Evolutionary conservation across 2,113 vertebrate species (phyloP).

Genomic region (Myodes glareolus): DNA sequence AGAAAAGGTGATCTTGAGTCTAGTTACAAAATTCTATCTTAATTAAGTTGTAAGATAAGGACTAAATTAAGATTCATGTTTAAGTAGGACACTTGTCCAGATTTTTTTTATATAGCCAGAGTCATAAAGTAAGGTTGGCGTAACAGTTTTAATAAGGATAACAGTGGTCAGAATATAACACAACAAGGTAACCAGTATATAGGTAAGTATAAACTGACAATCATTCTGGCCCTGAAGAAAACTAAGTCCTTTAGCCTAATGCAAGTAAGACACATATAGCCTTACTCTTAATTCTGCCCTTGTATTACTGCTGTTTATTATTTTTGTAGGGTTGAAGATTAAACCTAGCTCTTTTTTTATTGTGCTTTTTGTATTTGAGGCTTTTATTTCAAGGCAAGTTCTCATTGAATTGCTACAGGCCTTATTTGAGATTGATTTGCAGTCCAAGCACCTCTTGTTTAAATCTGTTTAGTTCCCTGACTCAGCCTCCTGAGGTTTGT

Average conservation of each 20-base stretch:
- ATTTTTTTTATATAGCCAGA: background rate
- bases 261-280: background rate
- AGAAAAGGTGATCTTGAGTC: slow-evolving; percentile 1
- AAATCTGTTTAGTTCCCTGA: too few relatives aligned
- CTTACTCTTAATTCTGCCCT: background rate
- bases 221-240: background rate
- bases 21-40: slow-evolving; percentile 18
- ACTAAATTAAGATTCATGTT: slow-evolving; percentile 12
- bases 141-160: background rate
- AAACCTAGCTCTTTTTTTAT: background rate
- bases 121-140: background rate
- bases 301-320: background rate
- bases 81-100: background rate
- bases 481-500: background rate
- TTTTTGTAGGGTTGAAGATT: too few relatives aligned
- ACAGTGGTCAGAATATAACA: background rate
- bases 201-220: background rate
- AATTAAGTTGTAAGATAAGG: slow-evolving; percentile 33
- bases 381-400: background rate
- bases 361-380: background rate
- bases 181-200: background rate
- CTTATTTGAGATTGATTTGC: background rate
- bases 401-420: background rate
- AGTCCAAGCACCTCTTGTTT: too few relatives aligned
- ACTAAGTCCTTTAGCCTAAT: background rate